phyloP scores from a whole-genome alignment of 2,888 invertebrate genomes.

The Acronicta aceris region DNA sequence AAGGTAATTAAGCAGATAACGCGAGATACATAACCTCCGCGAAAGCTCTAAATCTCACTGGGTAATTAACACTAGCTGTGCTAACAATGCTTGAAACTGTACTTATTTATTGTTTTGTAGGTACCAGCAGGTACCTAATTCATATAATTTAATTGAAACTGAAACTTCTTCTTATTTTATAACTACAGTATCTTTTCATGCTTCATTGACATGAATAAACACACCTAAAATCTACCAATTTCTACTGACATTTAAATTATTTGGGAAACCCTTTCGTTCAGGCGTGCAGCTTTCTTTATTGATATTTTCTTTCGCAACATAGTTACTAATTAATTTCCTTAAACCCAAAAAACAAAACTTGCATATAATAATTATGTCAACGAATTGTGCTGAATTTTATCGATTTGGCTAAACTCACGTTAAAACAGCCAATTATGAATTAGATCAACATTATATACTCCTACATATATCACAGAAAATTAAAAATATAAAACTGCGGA shows the following conservation, averaged over 20 bases:
- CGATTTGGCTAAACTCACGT: no score
- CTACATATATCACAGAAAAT: no score
- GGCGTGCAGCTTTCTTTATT: no score
- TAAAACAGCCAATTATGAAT: slow-evolving; percentile 4
- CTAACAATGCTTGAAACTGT: slow-evolving; percentile 51
- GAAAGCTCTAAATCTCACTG: slow-evolving; percentile 67
- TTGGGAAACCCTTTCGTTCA: no score
- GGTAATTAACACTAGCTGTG: slow-evolving; percentile 65
- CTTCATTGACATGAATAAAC: no score
- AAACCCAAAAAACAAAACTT: no score
- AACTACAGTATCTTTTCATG: no score
- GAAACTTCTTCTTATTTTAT: no score
- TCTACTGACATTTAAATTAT: no score
- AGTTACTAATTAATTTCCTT: no score
- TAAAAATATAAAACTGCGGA: slow-evolving; percentile 34
- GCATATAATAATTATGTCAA: not conserved
- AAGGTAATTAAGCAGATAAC: slow-evolving; percentile 62
- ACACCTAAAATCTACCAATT: no score
- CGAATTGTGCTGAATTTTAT: not conserved
- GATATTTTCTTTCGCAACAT: no score
- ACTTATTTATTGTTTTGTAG: slow-evolving; percentile 26
- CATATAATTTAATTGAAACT: slow-evolving; percentile 27
- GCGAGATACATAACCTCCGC: slow-evolving; percentile 63
- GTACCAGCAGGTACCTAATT: not conserved
- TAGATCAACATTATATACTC: slow-evolving; percentile 6